Conservation (phyloP, 2,888 invertebrate species). For the Salticus scenicus region DNA sequence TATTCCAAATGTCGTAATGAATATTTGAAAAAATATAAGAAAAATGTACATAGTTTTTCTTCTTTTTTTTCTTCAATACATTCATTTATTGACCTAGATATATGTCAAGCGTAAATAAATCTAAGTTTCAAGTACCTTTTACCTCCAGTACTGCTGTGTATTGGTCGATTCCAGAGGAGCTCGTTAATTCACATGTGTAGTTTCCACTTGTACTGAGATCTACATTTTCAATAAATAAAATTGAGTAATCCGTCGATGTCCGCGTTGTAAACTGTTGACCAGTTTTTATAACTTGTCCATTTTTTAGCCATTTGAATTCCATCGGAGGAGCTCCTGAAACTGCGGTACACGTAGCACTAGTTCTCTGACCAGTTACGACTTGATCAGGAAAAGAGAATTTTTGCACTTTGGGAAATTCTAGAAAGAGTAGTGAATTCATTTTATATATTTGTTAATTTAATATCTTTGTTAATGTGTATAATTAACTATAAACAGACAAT, state of each 20-base stretch:
- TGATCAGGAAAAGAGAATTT: slow-evolving; percentile 49
- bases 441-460: no score
- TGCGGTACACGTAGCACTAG: slow-evolving; percentile 70
- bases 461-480: no score
- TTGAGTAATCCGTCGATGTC: slow-evolving; percentile 51
- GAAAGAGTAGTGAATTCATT: slow-evolving; percentile 29
- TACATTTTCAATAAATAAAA: slow-evolving; percentile 63
- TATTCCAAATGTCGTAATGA: no score
- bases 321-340: slow-evolving; percentile 71
- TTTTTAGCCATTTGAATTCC: slow-evolving; percentile 70
- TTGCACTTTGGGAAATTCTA: slow-evolving; percentile 50
- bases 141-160: slow-evolving; percentile 53
- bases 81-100: no score
- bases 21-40: no score
- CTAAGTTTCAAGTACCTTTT: no score
- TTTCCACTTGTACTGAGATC: slow-evolving; percentile 51
- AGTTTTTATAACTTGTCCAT: slow-evolving; percentile 29
- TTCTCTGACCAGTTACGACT: slow-evolving; percentile 51
- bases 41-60: no score
- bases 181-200: slow-evolving; percentile 67
- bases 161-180: slow-evolving; percentile 35
- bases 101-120: no score
- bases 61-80: no score
- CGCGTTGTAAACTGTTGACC: slow-evolving; percentile 31
- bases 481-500: no score